Percentiles rank a stretch among this genome's conserved stretches.
Conservation (phyloP, 2,797 vertebrate genomes). For the Prionace glauca region DNA sequence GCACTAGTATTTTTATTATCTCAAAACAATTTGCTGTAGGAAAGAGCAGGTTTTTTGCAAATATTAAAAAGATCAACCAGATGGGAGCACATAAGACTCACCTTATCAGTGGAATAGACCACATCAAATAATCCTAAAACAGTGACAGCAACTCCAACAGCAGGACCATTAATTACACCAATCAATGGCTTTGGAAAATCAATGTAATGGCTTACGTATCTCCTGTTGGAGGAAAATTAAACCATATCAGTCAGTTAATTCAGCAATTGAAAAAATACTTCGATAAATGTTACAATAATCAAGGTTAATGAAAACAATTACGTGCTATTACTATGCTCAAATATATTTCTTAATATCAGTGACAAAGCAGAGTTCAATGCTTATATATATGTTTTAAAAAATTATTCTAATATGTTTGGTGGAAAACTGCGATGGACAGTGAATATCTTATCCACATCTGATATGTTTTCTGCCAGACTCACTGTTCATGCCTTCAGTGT, state of each 20-base stretch:
- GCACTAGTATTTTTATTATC: background rate
- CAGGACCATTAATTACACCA: constrained; percentile 83
- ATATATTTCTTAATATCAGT: background rate
- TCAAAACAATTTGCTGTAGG: background rate
- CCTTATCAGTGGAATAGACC: constrained; percentile 77
- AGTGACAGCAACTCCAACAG: constrained; percentile 77
- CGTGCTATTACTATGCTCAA: background rate
- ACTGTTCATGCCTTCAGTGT: background rate
- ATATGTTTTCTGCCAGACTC: constrained; percentile 25
- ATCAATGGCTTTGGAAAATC: constrained; percentile 89
- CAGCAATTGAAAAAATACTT: background rate
- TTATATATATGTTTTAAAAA: background rate
- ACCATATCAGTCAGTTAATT: background rate
- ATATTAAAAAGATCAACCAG: background rate
- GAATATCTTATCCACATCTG: background rate
- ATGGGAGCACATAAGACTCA: constrained; percentile 45
- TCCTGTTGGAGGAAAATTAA: constrained; percentile 52
- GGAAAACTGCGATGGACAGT: background rate
- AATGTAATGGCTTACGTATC: constrained; percentile 74
- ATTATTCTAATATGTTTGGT: background rate
- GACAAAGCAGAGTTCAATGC: background rate
- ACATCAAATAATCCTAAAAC: constrained; percentile 75
- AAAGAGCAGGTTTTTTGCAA: background rate
- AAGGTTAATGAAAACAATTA: background rate
- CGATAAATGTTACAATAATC: background rate